Evolutionary conservation across 2,113 vertebrate species (phyloP).

Genomic region (Rhipidura dahli): DNA sequence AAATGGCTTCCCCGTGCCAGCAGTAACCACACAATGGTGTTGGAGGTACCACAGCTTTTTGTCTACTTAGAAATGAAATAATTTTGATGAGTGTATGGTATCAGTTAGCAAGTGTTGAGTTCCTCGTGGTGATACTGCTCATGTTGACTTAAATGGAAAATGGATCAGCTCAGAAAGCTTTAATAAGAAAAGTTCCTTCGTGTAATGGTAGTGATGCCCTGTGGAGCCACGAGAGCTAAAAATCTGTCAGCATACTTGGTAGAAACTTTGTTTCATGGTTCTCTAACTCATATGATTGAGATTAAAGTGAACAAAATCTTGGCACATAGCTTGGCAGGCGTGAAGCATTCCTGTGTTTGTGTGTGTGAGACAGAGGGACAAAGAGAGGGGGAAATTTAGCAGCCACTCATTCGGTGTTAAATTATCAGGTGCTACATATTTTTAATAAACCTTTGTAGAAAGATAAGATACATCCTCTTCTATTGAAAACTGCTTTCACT

Average conservation of each 20-base stretch:
- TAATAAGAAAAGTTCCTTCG: conserved; percentile 21
- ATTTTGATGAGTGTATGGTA: conserved; percentile 21
- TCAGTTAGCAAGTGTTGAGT: conserved; percentile 49
- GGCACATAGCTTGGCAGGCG: conserved; percentile 37
- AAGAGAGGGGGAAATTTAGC: not conserved
- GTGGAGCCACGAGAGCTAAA: conserved; percentile 24
- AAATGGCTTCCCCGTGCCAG: not conserved
- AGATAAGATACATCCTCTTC: conserved; percentile 21
- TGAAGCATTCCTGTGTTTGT: conserved; percentile 32
- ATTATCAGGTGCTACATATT: conserved; percentile 59
- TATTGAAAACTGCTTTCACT: not conserved
- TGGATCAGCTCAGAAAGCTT: conserved; percentile 6
- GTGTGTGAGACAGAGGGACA: not conserved
- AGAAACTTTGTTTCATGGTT: conserved; percentile 47
- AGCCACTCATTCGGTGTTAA: not conserved
- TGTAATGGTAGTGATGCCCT: conserved; percentile 1
- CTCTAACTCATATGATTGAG: conserved; percentile 48
- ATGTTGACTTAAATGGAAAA: conserved; percentile 49
- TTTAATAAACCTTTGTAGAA: conserved; percentile 28
- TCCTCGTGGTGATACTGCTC: conserved; percentile 28
- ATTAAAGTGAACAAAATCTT: conserved; percentile 60
- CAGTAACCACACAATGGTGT: conserved; percentile 20
- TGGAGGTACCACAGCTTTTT: conserved; percentile 42
- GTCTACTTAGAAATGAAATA: conserved; percentile 12
- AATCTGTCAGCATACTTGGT: conserved; percentile 45